Evolutionary conservation across 2,888 invertebrate genomes (phyloP), one percentile per base, ranked within the genome.

Genomic region (Habroteleia sp.): DNA sequence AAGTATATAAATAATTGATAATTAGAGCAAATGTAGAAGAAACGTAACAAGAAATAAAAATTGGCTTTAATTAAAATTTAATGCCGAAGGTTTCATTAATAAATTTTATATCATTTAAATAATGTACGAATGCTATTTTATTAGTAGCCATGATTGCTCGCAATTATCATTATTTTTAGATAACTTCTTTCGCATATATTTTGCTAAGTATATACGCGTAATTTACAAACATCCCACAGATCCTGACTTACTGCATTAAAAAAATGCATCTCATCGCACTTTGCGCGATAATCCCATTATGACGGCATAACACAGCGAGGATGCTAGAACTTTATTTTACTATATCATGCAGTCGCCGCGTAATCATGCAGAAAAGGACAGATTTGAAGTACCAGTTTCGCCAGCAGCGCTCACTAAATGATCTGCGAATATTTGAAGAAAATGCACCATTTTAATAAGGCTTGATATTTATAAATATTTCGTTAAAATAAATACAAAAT

Each of bases 211-310:
- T 37, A 39, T 41, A 39, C 62, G n/a, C 17, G 50, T 50, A 65
- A 65, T 41, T 65, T 42, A 10, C 42, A 16, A 23, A 25, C 52
- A 42, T 41, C 42, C 25, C 33, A 63, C 63, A 63, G 50, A 63
- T 63, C 63, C 50, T 42, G 63, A 63, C 41, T 63, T 63, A 65
- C 10, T 42, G 52, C 33, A 52, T 44, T 27, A 33, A 65, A 65
- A 54, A 65, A 54, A 33, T 52, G 65, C 44, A 42, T 13, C 27
- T 41, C 52, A 27, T 65, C 52, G 63, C 42, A 50, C 42, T 52
- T 25, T 52, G 11, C 33, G 25, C 63, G 63, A 33, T 65, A 65
- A 65, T 65, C 52, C 63, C 63, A 65, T 65, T 65, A 65, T 65
- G 52, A 35, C 17, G 14, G 42, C 39, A 31, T 41, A 31, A 11